Evolutionary conservation across 2,888 invertebrate species (phyloP).

Genomic region (Molanna angustata): DNA sequence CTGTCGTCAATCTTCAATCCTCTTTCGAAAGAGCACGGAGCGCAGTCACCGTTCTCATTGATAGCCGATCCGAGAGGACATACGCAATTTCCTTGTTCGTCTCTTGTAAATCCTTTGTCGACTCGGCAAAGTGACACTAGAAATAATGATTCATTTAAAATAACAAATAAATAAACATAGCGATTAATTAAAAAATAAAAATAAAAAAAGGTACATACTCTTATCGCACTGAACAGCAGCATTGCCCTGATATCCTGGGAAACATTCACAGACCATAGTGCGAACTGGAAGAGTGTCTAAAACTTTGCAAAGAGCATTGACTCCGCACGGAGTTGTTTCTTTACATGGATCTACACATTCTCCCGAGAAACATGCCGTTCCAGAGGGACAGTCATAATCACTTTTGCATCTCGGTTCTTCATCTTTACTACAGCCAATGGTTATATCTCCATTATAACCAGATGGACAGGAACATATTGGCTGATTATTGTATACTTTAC

Average conservation of each 20-base stretch:
- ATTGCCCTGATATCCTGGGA: constrained; percentile 83
- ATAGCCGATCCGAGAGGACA: constrained; percentile 77
- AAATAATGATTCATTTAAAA: constrained; percentile 36
- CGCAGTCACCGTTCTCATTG: constrained; percentile 74
- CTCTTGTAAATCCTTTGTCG: constrained; percentile 66
- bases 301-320: constrained; percentile 75
- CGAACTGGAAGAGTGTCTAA: constrained; percentile 79
- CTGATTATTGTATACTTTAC: constrained; percentile 72
- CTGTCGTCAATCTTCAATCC: constrained; percentile 74
- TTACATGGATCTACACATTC: constrained; percentile 83
- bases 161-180: too few relatives aligned
- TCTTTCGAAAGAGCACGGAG: constrained; percentile 66
- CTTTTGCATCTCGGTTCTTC: constrained; percentile 65
- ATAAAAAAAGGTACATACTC: constrained; percentile 54
- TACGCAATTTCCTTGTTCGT: constrained; percentile 61
- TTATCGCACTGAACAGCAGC: constrained; percentile 80
- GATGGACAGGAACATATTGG: constrained; percentile 81
- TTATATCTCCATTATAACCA: constrained; percentile 64
- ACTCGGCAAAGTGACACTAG: constrained; percentile 60
- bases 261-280: constrained; percentile 86
- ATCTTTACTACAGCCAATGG: constrained; percentile 59
- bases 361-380: constrained; percentile 77
- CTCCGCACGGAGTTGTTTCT: constrained; percentile 75
- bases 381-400: constrained; percentile 80
- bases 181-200: background rate